phyloP scores from a whole-genome alignment of 1,140 invertebrate genomes.

The Rhopalosiphum maidis region DNA sequence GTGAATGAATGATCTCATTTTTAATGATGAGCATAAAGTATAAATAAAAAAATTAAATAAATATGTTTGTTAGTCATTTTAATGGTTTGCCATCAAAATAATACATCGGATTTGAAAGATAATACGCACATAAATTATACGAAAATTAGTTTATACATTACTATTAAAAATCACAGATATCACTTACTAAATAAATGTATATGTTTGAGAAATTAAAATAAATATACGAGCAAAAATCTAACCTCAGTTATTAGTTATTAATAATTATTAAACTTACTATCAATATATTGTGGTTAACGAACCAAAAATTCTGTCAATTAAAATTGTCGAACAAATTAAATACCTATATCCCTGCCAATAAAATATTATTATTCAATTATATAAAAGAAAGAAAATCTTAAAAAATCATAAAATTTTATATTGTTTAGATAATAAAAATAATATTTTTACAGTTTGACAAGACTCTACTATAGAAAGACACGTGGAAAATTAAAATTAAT shows the following conservation, averaged over 20 bases:
- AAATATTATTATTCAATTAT: neutral
- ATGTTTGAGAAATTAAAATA: neutral
- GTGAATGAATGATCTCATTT: conserved; percentile 20
- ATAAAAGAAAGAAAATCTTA: neutral
- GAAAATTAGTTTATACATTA: neutral
- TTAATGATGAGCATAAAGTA: neutral
- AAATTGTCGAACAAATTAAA: neutral
- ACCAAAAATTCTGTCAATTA: neutral
- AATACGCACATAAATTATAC: neutral
- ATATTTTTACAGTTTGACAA: neutral
- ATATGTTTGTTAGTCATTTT: neutral
- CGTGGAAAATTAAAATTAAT: neutral
- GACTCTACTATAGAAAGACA: neutral
- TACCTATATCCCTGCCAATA: neutral
- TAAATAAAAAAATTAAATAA: neutral
- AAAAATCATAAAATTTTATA: neutral
- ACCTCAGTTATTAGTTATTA: neutral
- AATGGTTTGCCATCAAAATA: neutral
- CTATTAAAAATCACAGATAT: neutral
- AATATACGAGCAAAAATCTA: neutral
- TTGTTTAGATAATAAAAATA: neutral
- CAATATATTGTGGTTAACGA: neutral
- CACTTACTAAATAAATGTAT: neutral
- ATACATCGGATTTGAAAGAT: neutral
- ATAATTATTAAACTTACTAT: neutral